Base-by-base conservation (phyloP, 2,797 vertebrate genomes). In the Cuculus canorus region DNA sequence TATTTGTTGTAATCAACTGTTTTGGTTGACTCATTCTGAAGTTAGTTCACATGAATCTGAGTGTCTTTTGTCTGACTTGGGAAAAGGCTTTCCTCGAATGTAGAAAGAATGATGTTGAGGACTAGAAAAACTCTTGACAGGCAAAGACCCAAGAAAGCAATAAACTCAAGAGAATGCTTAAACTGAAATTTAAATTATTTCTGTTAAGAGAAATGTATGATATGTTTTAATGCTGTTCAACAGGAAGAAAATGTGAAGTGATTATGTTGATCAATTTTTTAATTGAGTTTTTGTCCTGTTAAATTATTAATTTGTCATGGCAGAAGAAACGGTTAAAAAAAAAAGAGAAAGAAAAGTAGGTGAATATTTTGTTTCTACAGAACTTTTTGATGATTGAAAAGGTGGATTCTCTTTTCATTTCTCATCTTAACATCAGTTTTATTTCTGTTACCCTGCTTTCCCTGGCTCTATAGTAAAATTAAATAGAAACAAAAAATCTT, bases 301-400 rank as follows among this genome's bases (percentile, higher is more conserved):
- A 50, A 68, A 53, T 75, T 70, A 41, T 21, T 70, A 19, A 45
- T 88, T 60, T 91, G 19, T 72, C n/a, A 15, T 43, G 7, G 21
- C 27, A 39, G 43, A 53, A 80, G 12, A 69, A 47, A 30, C 5
- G 84, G 2, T 71, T 90, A 39, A 82, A 80, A 78, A 80, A 78
- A 81, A 73, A 16, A n/a, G 7, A 64, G 18, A n/a, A 71, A 30
- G 57, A 70, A 73, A 30, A 33, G 21, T 52, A 92, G 75, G 86
- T 88, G 37, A 92, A 27, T 52, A 53, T 7, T 90, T 73, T 35
- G 33, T 94, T 96, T 63, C 23, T 89, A 69, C 66, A 91, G 61
- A 90, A 84, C 84, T 54, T 33, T 59, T 84, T 59, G 16, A 33
- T 83, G 68, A 96, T 95, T 97, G 93, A 95, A 90, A 85, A 83